phyloP scores from a whole-genome alignment of 1,140 invertebrate genomes.

The Drosophila busckii region DNA sequence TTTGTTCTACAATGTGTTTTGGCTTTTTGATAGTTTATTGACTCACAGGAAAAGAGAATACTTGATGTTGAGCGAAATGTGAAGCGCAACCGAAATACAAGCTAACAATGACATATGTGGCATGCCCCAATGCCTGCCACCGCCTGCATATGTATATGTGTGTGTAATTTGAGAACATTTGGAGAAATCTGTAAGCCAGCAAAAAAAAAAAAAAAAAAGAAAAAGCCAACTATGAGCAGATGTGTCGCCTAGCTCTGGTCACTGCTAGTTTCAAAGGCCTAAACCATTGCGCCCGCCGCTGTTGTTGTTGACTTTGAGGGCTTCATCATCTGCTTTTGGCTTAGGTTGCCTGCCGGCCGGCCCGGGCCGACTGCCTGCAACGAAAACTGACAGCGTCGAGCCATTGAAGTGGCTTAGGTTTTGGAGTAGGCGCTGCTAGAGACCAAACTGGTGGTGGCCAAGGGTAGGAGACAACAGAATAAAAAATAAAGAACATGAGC shows the following conservation, averaged over 20 bases:
- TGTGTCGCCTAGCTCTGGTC: slow-evolving; percentile 49
- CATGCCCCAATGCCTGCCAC: slow-evolving; percentile 4
- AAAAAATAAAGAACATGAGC: slow-evolving; percentile 15
- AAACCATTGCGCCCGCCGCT: slow-evolving; percentile 61
- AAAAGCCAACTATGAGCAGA: slow-evolving; percentile 50
- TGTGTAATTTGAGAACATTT: slow-evolving; percentile 76
- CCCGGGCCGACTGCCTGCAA: slow-evolving; percentile 2
- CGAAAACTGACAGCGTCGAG: slow-evolving; percentile 71
- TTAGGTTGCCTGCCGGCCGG: slow-evolving; percentile 9
- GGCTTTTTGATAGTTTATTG: no score
- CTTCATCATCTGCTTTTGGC: slow-evolving; percentile 74
- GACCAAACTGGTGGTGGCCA: slow-evolving; percentile 39
- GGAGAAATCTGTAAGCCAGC: slow-evolving; percentile 44
- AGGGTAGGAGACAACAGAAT: slow-evolving; percentile 58
- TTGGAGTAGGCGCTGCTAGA: slow-evolving; percentile 57
- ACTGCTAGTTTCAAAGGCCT: slow-evolving; percentile 63
- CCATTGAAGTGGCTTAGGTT: slow-evolving; percentile 67
- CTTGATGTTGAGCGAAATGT: slow-evolving; percentile 60
- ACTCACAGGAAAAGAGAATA: no score
- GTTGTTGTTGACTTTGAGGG: slow-evolving; percentile 68
- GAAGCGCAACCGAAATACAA: slow-evolving; percentile 70
- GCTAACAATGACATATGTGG: no score
- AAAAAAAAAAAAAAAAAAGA: slow-evolving; percentile 28
- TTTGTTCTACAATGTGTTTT: no score
- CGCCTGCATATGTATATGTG: slow-evolving; percentile 36